Conservation (phyloP, 2,888 invertebrate species). For the Phasia obesa region DNA sequence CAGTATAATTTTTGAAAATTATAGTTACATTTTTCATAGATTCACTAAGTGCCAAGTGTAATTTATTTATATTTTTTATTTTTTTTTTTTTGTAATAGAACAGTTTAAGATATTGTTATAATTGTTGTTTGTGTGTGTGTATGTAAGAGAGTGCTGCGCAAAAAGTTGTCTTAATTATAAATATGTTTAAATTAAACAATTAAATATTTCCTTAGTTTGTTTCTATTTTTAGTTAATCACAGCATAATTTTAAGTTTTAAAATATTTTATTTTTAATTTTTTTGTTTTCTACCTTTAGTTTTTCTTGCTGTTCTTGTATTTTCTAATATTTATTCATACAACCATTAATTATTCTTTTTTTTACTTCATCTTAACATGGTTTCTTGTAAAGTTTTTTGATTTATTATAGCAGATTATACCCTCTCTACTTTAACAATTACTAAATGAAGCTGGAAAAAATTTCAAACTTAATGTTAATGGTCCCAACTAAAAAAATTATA, state of each 20-base stretch:
- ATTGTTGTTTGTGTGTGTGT: conserved; percentile 21
- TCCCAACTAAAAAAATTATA: too few relatives aligned
- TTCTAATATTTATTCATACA: conserved; percentile 55
- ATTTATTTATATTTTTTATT: neutral
- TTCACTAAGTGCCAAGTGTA: conserved; percentile 22
- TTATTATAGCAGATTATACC: neutral
- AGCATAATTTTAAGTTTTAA: conserved; percentile 65
- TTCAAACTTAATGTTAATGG: too few relatives aligned
- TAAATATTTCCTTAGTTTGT: conserved; percentile 40
- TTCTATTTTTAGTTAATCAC: conserved; percentile 64
- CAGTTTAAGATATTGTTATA: conserved; percentile 37
- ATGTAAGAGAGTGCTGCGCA: conserved; percentile 36
- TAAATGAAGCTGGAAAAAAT: too few relatives aligned
- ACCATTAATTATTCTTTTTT: conserved; percentile 55
- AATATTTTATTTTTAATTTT: conserved; percentile 15
- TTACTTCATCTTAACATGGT: neutral
- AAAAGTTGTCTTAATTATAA: conserved; percentile 32
- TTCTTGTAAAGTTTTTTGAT: neutral
- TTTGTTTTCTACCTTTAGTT: conserved; percentile 21
- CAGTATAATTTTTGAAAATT: neutral
- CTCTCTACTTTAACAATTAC: neutral
- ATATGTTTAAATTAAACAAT: conserved; percentile 36
- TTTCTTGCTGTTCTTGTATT: conserved; percentile 45
- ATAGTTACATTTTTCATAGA: neutral
- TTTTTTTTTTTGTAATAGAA: conserved; percentile 13